Evolutionary conservation across 2,113 vertebrate species (phyloP), one percentile per base, ranked within the genome.

Genomic region (Lagopus muta): DNA sequence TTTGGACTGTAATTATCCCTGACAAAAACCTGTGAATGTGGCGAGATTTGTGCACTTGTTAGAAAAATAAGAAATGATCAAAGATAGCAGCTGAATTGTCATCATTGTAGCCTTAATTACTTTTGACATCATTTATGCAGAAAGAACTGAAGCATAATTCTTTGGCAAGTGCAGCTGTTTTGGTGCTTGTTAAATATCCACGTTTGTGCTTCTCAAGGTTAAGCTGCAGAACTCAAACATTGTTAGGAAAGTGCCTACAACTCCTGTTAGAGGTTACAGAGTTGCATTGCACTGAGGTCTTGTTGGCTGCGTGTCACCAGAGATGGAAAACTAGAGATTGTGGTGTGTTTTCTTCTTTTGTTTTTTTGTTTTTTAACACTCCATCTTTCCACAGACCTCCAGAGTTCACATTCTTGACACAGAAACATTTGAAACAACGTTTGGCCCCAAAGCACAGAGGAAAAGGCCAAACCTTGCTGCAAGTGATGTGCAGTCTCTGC

Each of bases 381-480:
- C 45, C 96, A 15, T 91, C 74, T 89, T 65, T 85, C 48, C 43
- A 73, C 97, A 99, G 99, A 99, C 99, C 62, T 97, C 99, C 61
- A 99, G 98, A 96, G 99, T 99, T 79, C 99, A 99, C 92, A 99
- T 99, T 97, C 98, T 99, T 82, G 99, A 99, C 97, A 99, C 99
- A 0, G 99, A 99, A 96, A 99, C 98, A 1, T 99, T 99, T 89
- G 99, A 98, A 96, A 99, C 97, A 19, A 99, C 99, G 0, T 99
- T 99, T 97, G 99, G 99, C 52, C 99, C 99, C 9, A 99, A 99
- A 88, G 97, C 99, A 22, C 99, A 99, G 92, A 98, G 99, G 93
- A 99, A 99, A 85, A 98, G 98, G 72, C 99, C 99, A 74, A 99
- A 96, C 86, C 98, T 99, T 30, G 34, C 95, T 75, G 98, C 97